Evolutionary conservation across 2,113 vertebrate genomes (phyloP).

Genomic region (Dipodomys ordii): DNA sequence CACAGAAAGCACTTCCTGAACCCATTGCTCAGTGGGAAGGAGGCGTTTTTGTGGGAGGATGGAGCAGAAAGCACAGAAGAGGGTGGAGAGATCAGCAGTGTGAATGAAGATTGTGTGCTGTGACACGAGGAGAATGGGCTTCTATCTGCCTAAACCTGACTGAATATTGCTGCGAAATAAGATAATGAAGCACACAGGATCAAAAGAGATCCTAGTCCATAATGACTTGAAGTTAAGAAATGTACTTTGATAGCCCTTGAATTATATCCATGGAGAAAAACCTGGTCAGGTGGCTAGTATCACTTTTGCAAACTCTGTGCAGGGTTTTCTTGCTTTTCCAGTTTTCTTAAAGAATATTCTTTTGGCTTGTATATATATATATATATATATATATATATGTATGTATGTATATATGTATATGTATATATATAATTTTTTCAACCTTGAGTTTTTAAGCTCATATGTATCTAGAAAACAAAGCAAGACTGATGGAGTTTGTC

Average conservation of each 20-base stretch:
- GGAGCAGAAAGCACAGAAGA: neutral
- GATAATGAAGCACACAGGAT: neutral
- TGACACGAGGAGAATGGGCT: neutral
- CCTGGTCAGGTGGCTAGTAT: neutral
- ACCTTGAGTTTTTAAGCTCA: slow-evolving; percentile 45
- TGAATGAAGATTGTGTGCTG: neutral
- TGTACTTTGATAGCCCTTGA: slow-evolving; percentile 1
- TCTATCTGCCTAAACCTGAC: neutral
- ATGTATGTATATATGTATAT: slow-evolving; percentile 10
- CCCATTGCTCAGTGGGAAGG: neutral
- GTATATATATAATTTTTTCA: neutral
- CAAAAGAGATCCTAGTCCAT: neutral
- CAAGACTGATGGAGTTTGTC: slow-evolving; percentile 29
- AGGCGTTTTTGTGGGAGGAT: neutral
- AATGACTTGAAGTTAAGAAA: neutral
- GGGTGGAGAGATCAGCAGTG: neutral
- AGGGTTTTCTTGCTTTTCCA: slow-evolving; percentile 52
- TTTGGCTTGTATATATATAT: neutral
- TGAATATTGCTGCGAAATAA: neutral
- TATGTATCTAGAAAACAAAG: slow-evolving; percentile 27
- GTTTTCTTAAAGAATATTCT: slow-evolving; percentile 39
- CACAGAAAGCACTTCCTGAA: neutral
- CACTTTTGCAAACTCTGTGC: slow-evolving; percentile 49
- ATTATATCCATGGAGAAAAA: slow-evolving; percentile 21
- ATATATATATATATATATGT: neutral